Evolutionary conservation across 2,113 vertebrate genomes (phyloP).

Genomic region (Triplophysa tibetana): DNA sequence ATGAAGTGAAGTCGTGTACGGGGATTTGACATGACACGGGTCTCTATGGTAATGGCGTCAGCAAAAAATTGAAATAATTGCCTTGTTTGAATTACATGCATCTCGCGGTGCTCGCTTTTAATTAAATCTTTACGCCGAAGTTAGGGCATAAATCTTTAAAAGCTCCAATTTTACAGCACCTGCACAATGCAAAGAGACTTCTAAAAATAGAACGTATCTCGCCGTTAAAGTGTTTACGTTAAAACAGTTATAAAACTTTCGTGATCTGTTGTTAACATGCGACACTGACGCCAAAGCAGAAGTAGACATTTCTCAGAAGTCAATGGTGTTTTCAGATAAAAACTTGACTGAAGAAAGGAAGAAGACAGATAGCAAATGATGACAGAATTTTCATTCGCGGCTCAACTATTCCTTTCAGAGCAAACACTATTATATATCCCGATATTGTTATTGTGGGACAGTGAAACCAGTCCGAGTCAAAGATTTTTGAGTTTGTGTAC

Average conservation of each 20-base stretch:
- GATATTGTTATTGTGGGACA: neutral
- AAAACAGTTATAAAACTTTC: neutral
- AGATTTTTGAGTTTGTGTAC: slow-evolving; percentile 1
- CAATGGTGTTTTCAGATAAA: too few species aligned
- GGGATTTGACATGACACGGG: slow-evolving; percentile 41
- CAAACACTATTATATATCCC: too few species aligned
- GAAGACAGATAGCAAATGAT: too few species aligned
- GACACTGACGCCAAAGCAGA: too few species aligned
- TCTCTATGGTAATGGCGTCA: slow-evolving; percentile 49
- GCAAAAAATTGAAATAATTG: slow-evolving; percentile 55
- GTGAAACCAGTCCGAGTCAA: neutral
- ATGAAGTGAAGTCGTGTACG: slow-evolving; percentile 43
- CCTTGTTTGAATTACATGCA: slow-evolving; percentile 41
- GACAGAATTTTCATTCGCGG: too few species aligned
- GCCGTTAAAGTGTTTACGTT: neutral
- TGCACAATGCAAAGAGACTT: neutral
- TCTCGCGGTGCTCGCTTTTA: slow-evolving; percentile 33
- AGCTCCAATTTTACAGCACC: slow-evolving; percentile 11
- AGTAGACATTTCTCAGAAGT: too few species aligned
- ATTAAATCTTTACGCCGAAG: slow-evolving; percentile 40
- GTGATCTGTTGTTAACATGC: neutral
- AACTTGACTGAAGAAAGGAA: too few species aligned
- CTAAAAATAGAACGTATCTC: neutral
- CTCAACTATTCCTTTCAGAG: too few species aligned
- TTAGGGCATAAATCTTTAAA: slow-evolving; percentile 30